Evolutionary conservation across 2,888 invertebrate species (phyloP), one percentile per base, ranked within the genome.

Genomic region (Aphelenchoides bicaudatus): DNA sequence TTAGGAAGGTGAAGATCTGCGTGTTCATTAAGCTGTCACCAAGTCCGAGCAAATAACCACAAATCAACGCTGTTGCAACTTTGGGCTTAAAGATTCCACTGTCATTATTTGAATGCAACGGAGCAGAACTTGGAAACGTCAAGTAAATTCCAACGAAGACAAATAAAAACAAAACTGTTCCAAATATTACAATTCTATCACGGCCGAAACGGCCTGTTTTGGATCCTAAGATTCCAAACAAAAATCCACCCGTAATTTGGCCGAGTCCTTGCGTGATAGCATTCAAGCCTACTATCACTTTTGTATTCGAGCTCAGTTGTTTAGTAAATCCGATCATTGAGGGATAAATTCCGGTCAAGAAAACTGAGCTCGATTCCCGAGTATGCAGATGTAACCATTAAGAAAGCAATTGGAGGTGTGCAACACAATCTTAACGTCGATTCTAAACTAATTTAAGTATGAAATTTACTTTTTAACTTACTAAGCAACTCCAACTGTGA

Each of bases 11-110:
- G 79, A 91, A 94, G 39, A 94, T 87, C 82, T 83, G 48, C 8
- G 58, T 39, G 78, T 96, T 96, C 83, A 87, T 93, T 80, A 93
- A 92, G n/a, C 92, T 89, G 80, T 98, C 96, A 0, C 93, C 96
- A 71, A 98, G 88, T 0, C 96, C 96, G 28, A 98, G 84, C 0
- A 93, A 83, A 74, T 92, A 88, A 62, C 91, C 90, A 81, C 91
- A 91, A 55, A 89, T 81, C 82, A 98, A 86, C 0, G 93, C 34
- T 6, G 43, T 43, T 8, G 25, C 43, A 19, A n/a, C 16, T 70
- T 83, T 84, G 39, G 58, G 61, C 29, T 64, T 31, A 25, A 61
- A 56, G 16, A 58, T 16, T 23, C 61, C 65, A 46, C 38, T 28
- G 10, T 31, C 23, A 3, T 85, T 83, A 1, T 70, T 73, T 56